phyloP scores from a whole-genome alignment of 2,888 invertebrate species.

The Lepidochitona cinerea region DNA sequence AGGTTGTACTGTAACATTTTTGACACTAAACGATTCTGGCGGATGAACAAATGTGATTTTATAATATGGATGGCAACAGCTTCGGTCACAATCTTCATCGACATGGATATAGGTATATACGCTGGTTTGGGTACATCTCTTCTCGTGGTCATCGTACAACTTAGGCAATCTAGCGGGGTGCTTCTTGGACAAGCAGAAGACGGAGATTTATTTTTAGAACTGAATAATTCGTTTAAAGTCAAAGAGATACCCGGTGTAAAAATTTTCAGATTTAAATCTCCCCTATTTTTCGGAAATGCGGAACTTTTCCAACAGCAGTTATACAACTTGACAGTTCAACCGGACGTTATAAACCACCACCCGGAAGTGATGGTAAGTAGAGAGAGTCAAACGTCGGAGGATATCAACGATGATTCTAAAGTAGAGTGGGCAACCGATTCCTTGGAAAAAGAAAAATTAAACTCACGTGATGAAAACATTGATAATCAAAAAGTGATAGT shows the following conservation, averaged over 20 bases:
- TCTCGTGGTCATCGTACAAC: slow-evolving; percentile 40
- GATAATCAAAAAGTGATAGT: neutral
- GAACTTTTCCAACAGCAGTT: slow-evolving; percentile 23
- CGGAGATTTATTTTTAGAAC: neutral
- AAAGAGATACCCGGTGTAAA: slow-evolving; percentile 16
- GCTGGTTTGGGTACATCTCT: slow-evolving; percentile 51
- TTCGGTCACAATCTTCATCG: slow-evolving; percentile 40
- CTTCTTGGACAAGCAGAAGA: slow-evolving; percentile 17
- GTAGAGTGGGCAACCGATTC: neutral
- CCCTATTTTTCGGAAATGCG: slow-evolving; percentile 32
- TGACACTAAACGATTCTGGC: slow-evolving; percentile 81
- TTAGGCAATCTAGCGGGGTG: slow-evolving; percentile 32
- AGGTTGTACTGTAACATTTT: slow-evolving; percentile 76
- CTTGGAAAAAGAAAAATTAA: neutral
- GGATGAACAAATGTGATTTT: slow-evolving; percentile 83
- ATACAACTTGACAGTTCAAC: neutral
- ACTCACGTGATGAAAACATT: neutral
- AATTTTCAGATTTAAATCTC: slow-evolving; percentile 30
- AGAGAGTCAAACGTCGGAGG: no score
- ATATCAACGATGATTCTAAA: neutral
- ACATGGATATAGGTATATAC: slow-evolving; percentile 55
- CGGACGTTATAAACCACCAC: neutral
- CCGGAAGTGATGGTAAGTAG: neutral
- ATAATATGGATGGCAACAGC: slow-evolving; percentile 65
- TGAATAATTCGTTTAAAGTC: slow-evolving; percentile 8